phyloP scores from a whole-genome alignment of 2,888 invertebrate genomes.

The Melanophora roralis region DNA sequence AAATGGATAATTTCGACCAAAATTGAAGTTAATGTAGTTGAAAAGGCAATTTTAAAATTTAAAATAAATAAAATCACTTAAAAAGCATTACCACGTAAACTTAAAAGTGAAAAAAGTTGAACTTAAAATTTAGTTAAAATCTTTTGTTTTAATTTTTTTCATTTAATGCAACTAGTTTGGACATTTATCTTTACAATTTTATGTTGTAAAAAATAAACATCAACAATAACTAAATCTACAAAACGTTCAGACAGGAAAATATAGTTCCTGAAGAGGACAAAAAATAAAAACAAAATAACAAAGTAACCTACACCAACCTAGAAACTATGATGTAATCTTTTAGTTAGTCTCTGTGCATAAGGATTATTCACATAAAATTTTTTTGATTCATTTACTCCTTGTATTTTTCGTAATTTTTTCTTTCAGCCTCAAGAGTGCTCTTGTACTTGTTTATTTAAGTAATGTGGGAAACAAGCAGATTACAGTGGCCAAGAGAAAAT shows the following conservation, averaged over 20 bases:
- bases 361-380: neutral
- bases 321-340: neutral
- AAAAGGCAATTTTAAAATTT: neutral
- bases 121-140: too few species aligned
- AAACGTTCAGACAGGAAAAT: constrained; percentile 12
- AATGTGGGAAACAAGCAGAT: constrained; percentile 12
- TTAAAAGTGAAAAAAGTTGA: neutral
- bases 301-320: neutral
- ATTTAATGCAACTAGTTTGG: neutral
- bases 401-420: too few species aligned
- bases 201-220: neutral
- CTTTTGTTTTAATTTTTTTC: too few species aligned
- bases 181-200: neutral
- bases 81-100: neutral
- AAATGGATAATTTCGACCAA: neutral
- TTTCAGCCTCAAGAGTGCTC: too few species aligned
- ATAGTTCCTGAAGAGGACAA: constrained; percentile 7
- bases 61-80: neutral
- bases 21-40: neutral
- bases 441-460: neutral
- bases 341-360: neutral
- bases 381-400: too few species aligned
- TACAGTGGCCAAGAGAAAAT: constrained; percentile 15
- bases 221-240: neutral
- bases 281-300: neutral